Conservation (phyloP, 2,113 vertebrate genomes). For the Mola mola region DNA sequence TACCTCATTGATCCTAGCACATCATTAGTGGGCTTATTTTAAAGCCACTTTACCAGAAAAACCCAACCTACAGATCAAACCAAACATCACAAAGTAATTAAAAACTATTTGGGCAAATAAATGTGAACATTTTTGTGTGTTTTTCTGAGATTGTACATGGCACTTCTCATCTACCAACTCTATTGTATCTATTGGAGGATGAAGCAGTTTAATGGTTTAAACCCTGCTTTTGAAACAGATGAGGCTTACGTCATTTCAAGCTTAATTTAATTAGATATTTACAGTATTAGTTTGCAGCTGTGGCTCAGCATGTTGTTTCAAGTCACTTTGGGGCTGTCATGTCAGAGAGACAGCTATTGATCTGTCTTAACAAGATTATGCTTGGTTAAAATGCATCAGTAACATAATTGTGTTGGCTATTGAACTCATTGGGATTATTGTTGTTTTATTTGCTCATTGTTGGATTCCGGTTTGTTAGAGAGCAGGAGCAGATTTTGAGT, state of each 20-base stretch:
- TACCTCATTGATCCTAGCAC: constrained; percentile 77
- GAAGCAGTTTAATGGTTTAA: too few relatives aligned
- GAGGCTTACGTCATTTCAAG: constrained; percentile 26
- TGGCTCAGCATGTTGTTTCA: constrained; percentile 54
- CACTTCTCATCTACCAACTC: not conserved
- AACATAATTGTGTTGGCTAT: constrained; percentile 54
- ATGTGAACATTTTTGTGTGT: constrained; percentile 5
- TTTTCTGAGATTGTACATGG: constrained; percentile 8
- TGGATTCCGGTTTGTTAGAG: constrained; percentile 16
- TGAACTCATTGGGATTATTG: constrained; percentile 54
- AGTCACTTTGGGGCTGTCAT: constrained; percentile 67
- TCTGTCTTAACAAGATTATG: constrained; percentile 78
- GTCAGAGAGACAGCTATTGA: constrained; percentile 70
- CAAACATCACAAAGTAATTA: constrained; percentile 28
- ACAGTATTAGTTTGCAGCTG: constrained; percentile 35
- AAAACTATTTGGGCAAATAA: constrained; percentile 8
- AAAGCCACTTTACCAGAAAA: constrained; percentile 78
- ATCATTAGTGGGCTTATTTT: constrained; percentile 82
- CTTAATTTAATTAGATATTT: constrained; percentile 54
- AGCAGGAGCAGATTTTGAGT: not conserved
- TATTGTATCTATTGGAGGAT: constrained; percentile 15
- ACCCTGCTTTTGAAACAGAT: constrained; percentile 26
- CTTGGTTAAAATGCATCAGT: constrained; percentile 75
- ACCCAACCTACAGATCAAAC: constrained; percentile 48
- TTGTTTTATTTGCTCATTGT: constrained; percentile 45